These are phyloP conservation scores for Dolichomitus sp. DNA, from an alignment of 2,888 invertebrate species.

Conservation along the genomic window DNA sequence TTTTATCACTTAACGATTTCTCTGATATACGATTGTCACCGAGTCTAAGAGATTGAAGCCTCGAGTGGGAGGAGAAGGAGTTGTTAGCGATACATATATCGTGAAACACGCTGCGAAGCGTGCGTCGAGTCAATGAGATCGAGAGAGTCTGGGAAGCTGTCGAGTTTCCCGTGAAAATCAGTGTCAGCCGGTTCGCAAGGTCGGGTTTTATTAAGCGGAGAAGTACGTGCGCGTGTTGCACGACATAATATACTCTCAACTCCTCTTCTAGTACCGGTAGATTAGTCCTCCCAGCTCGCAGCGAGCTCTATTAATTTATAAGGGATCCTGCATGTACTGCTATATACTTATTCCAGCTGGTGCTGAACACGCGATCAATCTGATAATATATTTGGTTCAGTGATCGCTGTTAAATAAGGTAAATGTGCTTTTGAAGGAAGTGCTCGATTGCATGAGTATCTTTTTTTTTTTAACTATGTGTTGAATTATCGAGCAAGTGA, in stretches of 20 bases:
- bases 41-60: background rate
- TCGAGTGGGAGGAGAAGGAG: constrained; percentile 22
- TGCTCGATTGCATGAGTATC: background rate
- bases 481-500: background rate
- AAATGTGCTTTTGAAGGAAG: background rate
- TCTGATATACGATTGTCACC: constrained; percentile 10
- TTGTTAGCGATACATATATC: constrained; percentile 16
- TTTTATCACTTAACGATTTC: constrained; percentile 22
- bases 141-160: constrained; percentile 52
- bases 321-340: constrained; percentile 40
- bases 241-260: constrained; percentile 72
- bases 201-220: constrained; percentile 77
- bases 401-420: constrained; percentile 6
- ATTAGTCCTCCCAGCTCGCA: constrained; percentile 16
- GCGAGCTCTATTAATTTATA: constrained; percentile 65
- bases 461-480: background rate
- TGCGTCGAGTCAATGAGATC: constrained; percentile 48
- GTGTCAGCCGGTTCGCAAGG: constrained; percentile 78
- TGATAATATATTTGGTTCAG: background rate
- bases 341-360: background rate
- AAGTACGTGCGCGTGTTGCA: constrained; percentile 71
- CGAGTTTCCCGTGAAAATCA: constrained; percentile 77
- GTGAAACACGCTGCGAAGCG: constrained; percentile 15
- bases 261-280: constrained; percentile 44
- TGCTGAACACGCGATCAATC: constrained; percentile 10